phyloP scores from a whole-genome alignment of 2,797 vertebrate genomes.

The Rhabdophis nuchalis region DNA sequence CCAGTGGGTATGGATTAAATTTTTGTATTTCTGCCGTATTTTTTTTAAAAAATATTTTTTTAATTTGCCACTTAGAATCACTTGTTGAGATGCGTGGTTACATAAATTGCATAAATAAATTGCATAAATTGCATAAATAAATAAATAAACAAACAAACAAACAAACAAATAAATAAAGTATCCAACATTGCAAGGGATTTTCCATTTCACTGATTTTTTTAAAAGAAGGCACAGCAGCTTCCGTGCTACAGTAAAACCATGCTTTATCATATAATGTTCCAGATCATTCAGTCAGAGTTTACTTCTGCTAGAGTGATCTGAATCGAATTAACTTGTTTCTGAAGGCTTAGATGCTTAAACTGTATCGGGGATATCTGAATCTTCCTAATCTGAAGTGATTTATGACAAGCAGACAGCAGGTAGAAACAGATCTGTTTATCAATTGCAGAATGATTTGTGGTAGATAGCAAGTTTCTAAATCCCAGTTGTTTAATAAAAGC shows the following conservation, averaged over 20 bases:
- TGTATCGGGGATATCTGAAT: background rate
- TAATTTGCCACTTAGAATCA: background rate
- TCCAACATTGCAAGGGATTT: background rate
- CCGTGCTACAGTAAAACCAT: background rate
- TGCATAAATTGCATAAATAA: too few relatives aligned
- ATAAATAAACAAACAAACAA: background rate
- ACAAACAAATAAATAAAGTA: background rate
- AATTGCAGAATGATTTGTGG: background rate
- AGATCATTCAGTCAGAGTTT: background rate
- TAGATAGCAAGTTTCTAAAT: background rate
- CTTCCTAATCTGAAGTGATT: background rate
- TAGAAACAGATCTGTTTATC: background rate
- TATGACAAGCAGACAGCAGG: background rate
- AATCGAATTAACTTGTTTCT: background rate
- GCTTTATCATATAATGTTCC: background rate
- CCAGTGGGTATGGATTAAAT: background rate
- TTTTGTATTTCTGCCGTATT: background rate
- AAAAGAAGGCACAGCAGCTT: background rate
- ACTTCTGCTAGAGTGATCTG: background rate
- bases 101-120: background rate
- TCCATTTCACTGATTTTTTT: background rate
- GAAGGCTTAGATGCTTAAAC: background rate
- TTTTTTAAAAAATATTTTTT: background rate
- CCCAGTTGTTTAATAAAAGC: background rate
- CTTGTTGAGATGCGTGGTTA: background rate